Conservation (phyloP, 2,797 vertebrate genomes). For the Heliangelus exortis region DNA sequence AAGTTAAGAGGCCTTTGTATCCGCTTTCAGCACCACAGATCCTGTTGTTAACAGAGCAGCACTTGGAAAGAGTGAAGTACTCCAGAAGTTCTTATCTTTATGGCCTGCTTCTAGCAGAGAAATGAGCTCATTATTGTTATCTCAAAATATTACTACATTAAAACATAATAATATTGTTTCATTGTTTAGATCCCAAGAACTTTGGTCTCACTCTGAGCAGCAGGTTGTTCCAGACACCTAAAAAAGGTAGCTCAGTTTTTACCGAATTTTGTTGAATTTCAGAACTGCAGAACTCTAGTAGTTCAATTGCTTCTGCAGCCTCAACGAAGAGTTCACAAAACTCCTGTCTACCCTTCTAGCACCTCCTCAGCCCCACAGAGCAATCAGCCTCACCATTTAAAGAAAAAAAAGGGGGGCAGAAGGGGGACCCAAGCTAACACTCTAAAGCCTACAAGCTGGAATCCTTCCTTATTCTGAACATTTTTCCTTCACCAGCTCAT, state of each 20-base stretch:
- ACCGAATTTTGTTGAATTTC: not conserved
- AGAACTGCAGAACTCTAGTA: not conserved
- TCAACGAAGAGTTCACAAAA: not conserved
- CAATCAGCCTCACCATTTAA: not conserved
- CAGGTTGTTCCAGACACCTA: not conserved
- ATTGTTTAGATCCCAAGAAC: not conserved
- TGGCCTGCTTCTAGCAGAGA: not conserved
- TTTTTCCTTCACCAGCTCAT: slow-evolving; percentile 38
- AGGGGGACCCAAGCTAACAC: not conserved
- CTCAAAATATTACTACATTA: not conserved
- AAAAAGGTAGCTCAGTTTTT: not conserved
- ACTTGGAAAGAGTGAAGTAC: slow-evolving; percentile 2
- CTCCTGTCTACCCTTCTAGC: not conserved
- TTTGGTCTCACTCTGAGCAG: not conserved
- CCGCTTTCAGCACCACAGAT: slow-evolving; percentile 7
- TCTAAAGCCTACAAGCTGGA: not conserved
- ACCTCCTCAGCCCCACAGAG: not conserved
- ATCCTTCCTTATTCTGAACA: slow-evolving; percentile 33
- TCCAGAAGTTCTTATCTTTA: slow-evolving; percentile 42
- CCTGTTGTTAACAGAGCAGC: slow-evolving; percentile 8
- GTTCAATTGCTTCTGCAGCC: not conserved
- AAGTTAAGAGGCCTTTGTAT: slow-evolving; percentile 3
- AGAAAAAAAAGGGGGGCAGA: not conserved
- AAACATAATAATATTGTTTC: not conserved
- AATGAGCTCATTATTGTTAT: not conserved